Conservation (phyloP, 2,888 invertebrate genomes). For the Torymus auratus region DNA sequence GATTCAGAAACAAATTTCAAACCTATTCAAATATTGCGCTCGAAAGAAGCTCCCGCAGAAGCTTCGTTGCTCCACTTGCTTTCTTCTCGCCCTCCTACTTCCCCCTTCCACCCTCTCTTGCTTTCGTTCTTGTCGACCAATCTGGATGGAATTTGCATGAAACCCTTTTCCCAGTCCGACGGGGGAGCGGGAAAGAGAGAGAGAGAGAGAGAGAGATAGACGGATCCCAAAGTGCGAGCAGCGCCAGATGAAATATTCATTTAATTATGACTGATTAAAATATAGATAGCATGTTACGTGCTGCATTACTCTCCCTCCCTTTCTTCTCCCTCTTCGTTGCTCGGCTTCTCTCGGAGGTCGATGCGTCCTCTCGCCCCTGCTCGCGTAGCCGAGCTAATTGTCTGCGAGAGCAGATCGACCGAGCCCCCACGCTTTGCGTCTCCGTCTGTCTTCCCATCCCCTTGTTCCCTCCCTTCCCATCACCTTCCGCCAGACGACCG, state of each 20-base stretch:
- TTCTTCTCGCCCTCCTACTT: constrained; percentile 32
- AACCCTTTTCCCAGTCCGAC: constrained; percentile 65
- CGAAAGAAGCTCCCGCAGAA: constrained; percentile 12
- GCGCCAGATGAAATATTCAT: constrained; percentile 73
- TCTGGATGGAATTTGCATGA: constrained; percentile 70
- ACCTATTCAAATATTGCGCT: constrained; percentile 60
- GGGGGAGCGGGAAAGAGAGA: not conserved
- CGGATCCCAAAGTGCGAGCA: constrained; percentile 44
- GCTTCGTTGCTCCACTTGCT: constrained; percentile 33
- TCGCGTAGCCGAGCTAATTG: constrained; percentile 59
- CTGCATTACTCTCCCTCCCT: constrained; percentile 64
- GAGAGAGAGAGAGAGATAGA: not conserved
- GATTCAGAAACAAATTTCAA: constrained; percentile 65
- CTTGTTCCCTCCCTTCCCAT: no score
- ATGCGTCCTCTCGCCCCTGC: not conserved
- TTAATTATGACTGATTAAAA: constrained; percentile 74
- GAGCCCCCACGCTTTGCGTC: constrained; percentile 8
- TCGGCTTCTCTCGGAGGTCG: constrained; percentile 11
- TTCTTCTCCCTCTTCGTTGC: constrained; percentile 6
- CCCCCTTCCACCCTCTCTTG: constrained; percentile 4
- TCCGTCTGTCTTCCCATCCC: not conserved
- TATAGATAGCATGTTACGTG: constrained; percentile 72
- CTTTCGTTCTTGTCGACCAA: constrained; percentile 61
- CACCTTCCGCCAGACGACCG: not conserved
- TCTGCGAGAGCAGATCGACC: constrained; percentile 56